phyloP scores from a whole-genome alignment of 92 coral and sea anemone genomes.

The Ricordea florida region DNA sequence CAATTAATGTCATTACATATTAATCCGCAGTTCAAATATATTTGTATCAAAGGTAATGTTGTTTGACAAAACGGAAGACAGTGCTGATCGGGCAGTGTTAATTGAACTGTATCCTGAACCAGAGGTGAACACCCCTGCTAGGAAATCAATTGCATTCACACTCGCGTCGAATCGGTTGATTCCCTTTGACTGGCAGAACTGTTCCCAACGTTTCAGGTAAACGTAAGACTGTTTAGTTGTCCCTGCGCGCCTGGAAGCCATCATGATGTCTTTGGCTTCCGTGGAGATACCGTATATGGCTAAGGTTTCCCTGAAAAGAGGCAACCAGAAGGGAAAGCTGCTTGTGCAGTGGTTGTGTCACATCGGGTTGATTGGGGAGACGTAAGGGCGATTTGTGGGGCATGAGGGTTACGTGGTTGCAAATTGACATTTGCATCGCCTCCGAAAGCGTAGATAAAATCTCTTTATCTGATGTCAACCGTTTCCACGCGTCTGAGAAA shows the following conservation, averaged over 20 bases:
- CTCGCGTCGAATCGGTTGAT: slow-evolving; percentile 5
- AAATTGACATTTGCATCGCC: not conserved
- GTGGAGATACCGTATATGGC: not conserved
- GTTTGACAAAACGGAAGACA: slow-evolving; percentile 7
- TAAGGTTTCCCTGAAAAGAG: slow-evolving; percentile 11
- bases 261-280: slow-evolving; percentile 5
- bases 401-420: not conserved
- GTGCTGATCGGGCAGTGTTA: not conserved
- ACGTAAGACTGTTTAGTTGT: no score
- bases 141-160: not conserved
- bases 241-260: slow-evolving; percentile 1
- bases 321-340: slow-evolving; percentile 1
- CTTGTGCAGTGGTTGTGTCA: no score
- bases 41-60: slow-evolving; percentile 36
- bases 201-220: no score
- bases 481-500: slow-evolving; percentile 27
- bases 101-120: not conserved
- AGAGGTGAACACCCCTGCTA: not conserved
- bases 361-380: no score
- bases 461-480: slow-evolving; percentile 40
- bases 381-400: no score
- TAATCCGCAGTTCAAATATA: no score
- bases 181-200: slow-evolving; percentile 20
- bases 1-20: no score
- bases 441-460: slow-evolving; percentile 47